A percentile compares a stretch with the other conserved stretches of the same genome.
These are phyloP conservation scores for Neolamprologus modestus DNA, from an alignment of 2,113 vertebrate species.

Conservation along the genomic window DNA sequence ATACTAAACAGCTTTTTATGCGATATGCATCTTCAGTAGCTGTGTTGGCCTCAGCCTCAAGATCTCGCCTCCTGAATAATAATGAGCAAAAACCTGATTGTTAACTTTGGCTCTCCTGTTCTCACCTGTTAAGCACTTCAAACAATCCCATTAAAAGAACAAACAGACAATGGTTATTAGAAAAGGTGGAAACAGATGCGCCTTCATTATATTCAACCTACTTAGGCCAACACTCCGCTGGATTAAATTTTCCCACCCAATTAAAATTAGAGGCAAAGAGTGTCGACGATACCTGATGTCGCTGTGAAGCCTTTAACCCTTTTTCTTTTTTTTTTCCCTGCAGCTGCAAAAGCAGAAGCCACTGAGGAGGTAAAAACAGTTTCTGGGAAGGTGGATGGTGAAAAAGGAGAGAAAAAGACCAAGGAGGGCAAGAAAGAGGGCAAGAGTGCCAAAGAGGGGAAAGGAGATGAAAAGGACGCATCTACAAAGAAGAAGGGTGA, in stretches of 20 bases:
- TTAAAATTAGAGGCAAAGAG: not conserved
- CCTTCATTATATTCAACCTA: constrained; percentile 30
- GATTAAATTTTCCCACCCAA: not conserved
- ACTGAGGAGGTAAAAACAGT: constrained; percentile 68
- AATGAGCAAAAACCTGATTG: not conserved
- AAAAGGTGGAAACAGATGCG: constrained; percentile 22
- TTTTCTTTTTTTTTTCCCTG: not conserved
- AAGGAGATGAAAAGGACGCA: constrained; percentile 52
- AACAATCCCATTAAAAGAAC: constrained; percentile 12
- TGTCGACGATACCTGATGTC: not conserved
- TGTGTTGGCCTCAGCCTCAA: not conserved
- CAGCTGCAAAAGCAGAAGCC: constrained; percentile 64
- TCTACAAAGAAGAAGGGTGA: constrained; percentile 48
- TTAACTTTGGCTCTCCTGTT: not conserved
- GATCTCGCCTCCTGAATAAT: not conserved
- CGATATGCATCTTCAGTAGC: not conserved
- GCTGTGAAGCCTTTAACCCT: not conserved
- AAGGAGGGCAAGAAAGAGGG: constrained; percentile 64
- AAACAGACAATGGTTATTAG: constrained; percentile 32
- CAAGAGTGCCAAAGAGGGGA: constrained; percentile 62
- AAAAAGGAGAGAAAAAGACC: constrained; percentile 62
- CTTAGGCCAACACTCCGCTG: not conserved
- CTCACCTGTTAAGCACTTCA: not conserved
- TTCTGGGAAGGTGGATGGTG: constrained; percentile 67
- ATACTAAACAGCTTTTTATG: not conserved